Evolutionary conservation across 2,113 vertebrate genomes (phyloP).

Genomic region (Hyla sarda): DNA sequence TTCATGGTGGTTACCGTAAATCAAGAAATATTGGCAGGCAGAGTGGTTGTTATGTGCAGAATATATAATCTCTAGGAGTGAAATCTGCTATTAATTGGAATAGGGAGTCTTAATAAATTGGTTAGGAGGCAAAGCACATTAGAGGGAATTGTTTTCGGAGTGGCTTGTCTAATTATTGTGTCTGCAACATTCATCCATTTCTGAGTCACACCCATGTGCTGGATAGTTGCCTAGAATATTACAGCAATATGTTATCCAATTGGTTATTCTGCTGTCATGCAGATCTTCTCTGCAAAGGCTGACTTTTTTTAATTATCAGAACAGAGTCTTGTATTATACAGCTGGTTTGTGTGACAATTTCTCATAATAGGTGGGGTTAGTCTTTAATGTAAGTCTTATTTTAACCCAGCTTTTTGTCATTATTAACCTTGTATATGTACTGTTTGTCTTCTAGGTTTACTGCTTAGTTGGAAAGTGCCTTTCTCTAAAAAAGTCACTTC

Average conservation of each 20-base stretch:
- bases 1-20: background rate
- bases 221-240: constrained; percentile 80
- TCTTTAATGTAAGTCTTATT: constrained; percentile 67
- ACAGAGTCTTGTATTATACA: constrained; percentile 60
- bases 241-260: constrained; percentile 74
- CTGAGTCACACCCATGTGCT: constrained; percentile 78
- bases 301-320: constrained; percentile 54
- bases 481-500: constrained; percentile 74
- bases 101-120: constrained; percentile 61
- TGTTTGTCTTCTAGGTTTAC: constrained; percentile 30
- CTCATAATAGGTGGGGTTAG: constrained; percentile 26
- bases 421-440: constrained; percentile 52
- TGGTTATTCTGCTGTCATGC: constrained; percentile 64
- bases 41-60: constrained; percentile 28
- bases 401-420: constrained; percentile 39
- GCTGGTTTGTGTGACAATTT: constrained; percentile 50
- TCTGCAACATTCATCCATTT: constrained; percentile 83
- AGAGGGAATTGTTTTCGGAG: constrained; percentile 74
- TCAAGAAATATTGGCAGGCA: background rate
- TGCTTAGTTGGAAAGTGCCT: constrained; percentile 80
- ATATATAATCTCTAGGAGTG: constrained; percentile 64
- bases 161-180: constrained; percentile 77
- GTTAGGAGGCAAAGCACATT: constrained; percentile 73
- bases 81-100: constrained; percentile 73
- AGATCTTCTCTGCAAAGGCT: constrained; percentile 65